Conservation (phyloP, 2,113 vertebrate genomes). For the Lophius piscatorius region DNA sequence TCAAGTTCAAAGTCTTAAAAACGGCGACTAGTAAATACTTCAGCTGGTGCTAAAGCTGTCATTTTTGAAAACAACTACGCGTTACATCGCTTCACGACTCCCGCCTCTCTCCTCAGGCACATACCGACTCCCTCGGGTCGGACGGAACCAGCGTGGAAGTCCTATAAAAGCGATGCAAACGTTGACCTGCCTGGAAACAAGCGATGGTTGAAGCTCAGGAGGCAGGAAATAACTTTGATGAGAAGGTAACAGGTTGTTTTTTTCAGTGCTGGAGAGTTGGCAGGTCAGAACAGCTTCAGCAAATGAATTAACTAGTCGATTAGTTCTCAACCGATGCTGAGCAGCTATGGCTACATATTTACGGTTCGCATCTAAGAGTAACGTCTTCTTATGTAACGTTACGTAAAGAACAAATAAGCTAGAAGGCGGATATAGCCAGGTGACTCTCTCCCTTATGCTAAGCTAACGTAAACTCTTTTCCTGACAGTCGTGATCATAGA, state of each 20-base stretch:
- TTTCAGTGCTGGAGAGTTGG: conserved; percentile 3
- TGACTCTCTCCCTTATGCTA: too few species aligned
- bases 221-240: conserved; percentile 36
- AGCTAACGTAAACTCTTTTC: too few species aligned
- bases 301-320: too few species aligned
- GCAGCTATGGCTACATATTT: too few species aligned
- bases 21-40: conserved; percentile 60
- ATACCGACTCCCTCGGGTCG: conserved; percentile 33
- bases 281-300: conserved; percentile 12
- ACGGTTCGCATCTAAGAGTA: too few species aligned
- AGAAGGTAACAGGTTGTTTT: conserved; percentile 23
- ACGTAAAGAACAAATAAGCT: too few species aligned
- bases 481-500: too few species aligned
- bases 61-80: conserved; percentile 65
- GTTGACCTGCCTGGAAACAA: conserved; percentile 26
- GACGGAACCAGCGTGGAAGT: conserved; percentile 1
- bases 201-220: background rate
- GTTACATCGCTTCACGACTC: conserved; percentile 35
- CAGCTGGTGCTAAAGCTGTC: conserved; percentile 62
- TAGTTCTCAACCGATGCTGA: too few species aligned
- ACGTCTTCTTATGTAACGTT: too few species aligned
- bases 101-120: conserved; percentile 49
- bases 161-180: conserved; percentile 28
- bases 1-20: conserved; percentile 72
- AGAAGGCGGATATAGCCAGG: too few species aligned